A percentile compares a stretch with the other conserved stretches of the same genome.
These are phyloP conservation scores for Hyles euphorbiae DNA, from an alignment of 1,140 invertebrate species.

Conservation along the genomic window DNA sequence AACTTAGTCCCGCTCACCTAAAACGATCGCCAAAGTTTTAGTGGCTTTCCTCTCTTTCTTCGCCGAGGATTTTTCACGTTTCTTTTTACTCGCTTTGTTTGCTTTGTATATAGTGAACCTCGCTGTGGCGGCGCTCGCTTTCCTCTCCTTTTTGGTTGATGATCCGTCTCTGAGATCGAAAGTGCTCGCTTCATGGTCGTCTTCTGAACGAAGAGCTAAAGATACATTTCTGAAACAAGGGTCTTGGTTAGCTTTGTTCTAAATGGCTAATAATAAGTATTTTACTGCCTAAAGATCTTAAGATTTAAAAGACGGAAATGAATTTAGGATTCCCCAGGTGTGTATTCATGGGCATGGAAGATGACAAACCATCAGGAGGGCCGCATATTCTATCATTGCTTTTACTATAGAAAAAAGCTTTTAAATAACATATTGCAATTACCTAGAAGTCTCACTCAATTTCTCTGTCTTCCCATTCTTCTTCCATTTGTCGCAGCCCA, in stretches of 20 bases:
- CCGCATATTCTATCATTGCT: too few relatives aligned
- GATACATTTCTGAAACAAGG: conserved; percentile 69
- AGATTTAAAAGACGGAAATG: too few relatives aligned
- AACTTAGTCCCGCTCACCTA: conserved; percentile 82
- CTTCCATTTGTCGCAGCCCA: conserved; percentile 55
- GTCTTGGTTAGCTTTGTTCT: neutral
- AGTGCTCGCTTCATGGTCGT: conserved; percentile 55
- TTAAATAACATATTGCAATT: conserved; percentile 4
- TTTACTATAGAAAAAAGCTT: too few relatives aligned
- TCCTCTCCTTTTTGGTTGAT: conserved; percentile 81
- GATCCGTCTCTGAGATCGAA: conserved; percentile 56
- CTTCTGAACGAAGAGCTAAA: conserved; percentile 70
- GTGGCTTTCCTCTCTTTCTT: conserved; percentile 99
- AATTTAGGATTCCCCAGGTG: too few relatives aligned
- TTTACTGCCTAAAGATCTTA: too few relatives aligned
- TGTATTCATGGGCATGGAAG: too few relatives aligned
- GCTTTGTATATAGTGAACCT: conserved; percentile 94
- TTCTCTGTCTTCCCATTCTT: conserved; percentile 55
- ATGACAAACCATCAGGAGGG: too few relatives aligned
- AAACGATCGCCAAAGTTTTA: conserved; percentile 98
- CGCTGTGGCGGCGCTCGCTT: conserved; percentile 79
- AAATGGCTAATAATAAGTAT: neutral
- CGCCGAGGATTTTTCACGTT: conserved; percentile 94
- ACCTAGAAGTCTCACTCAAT: conserved; percentile 51
- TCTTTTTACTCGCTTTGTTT: conserved; percentile 95